A percentile compares a stretch with the other conserved stretches of the same genome.
These are phyloP conservation scores for Brenthis daphne DNA, from an alignment of 2,888 invertebrate species.

Conservation along the genomic window DNA sequence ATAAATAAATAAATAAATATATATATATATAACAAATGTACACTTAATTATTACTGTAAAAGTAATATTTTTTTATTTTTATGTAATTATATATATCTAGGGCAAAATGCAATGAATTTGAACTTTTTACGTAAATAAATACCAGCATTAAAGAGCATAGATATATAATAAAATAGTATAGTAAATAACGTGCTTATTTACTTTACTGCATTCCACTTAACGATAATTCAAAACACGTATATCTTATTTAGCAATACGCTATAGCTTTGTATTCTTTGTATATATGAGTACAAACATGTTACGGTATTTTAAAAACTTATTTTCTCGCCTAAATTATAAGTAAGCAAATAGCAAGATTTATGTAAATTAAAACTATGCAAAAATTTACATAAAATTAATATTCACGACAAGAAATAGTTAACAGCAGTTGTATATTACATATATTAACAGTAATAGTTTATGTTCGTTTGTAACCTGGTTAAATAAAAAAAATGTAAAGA, in stretches of 20 bases:
- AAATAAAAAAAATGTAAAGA: not conserved
- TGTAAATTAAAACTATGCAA: conserved; percentile 5
- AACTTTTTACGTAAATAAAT: too few species aligned
- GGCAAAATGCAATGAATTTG: too few species aligned
- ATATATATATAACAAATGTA: too few species aligned
- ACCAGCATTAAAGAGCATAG: too few species aligned
- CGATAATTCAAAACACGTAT: not conserved
- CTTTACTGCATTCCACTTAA: too few species aligned
- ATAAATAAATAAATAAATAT: too few species aligned
- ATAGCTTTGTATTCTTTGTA: not conserved
- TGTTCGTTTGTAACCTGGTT: not conserved
- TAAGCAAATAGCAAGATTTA: conserved; percentile 4
- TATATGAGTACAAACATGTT: not conserved
- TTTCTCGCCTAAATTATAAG: conserved; percentile 8
- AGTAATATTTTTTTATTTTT: too few species aligned
- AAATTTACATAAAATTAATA: conserved; percentile 23
- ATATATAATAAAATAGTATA: too few species aligned
- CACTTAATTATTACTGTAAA: too few species aligned
- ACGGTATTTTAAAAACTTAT: conserved; percentile 16
- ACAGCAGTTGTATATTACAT: not conserved
- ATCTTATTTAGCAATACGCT: not conserved
- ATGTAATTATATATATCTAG: too few species aligned
- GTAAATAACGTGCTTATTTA: too few species aligned
- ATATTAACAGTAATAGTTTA: not conserved
- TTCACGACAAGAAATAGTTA: conserved; percentile 20